Conservation (phyloP, 2,113 vertebrate genomes). For the Amblyopsis rosae region DNA sequence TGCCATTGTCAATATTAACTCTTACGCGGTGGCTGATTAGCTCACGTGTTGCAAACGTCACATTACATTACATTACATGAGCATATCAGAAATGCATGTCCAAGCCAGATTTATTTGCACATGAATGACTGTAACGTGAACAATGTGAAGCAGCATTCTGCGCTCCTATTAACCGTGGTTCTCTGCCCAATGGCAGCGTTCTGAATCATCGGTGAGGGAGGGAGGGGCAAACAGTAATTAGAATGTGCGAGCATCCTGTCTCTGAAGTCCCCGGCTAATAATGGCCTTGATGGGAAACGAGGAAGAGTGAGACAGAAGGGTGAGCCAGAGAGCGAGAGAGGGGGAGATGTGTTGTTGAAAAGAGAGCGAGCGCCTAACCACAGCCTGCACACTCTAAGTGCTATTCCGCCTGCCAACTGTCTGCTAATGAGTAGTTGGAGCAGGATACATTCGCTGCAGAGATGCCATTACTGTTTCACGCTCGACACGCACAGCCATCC, state of each 20-base stretch:
- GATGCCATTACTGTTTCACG: conserved; percentile 56
- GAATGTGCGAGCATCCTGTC: conserved; percentile 36
- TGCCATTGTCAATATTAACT: too few relatives aligned
- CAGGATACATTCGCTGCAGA: conserved; percentile 59
- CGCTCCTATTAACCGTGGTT: too few relatives aligned
- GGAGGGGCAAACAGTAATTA: conserved; percentile 25
- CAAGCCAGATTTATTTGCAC: too few relatives aligned
- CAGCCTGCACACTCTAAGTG: conserved; percentile 56
- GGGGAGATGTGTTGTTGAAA: neutral
- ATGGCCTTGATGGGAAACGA: conserved; percentile 44
- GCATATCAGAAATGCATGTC: too few relatives aligned
- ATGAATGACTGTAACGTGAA: too few relatives aligned
- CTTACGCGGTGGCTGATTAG: too few relatives aligned
- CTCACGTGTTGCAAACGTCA: too few relatives aligned
- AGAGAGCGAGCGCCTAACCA: conserved; percentile 37
- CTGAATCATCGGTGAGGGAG: neutral
- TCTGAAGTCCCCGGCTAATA: conserved; percentile 51
- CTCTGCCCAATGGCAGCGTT: neutral
- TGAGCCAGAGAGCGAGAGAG: conserved; percentile 22
- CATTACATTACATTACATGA: too few relatives aligned
- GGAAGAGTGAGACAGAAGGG: neutral
- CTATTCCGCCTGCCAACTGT: conserved; percentile 59
- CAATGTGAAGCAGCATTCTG: too few relatives aligned
- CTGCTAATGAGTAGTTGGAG: conserved; percentile 67
- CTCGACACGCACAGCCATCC: conserved; percentile 46